Base-by-base conservation (phyloP, 64 coral and sea anemone genomes). In the Stylophora pistillata region DNA sequence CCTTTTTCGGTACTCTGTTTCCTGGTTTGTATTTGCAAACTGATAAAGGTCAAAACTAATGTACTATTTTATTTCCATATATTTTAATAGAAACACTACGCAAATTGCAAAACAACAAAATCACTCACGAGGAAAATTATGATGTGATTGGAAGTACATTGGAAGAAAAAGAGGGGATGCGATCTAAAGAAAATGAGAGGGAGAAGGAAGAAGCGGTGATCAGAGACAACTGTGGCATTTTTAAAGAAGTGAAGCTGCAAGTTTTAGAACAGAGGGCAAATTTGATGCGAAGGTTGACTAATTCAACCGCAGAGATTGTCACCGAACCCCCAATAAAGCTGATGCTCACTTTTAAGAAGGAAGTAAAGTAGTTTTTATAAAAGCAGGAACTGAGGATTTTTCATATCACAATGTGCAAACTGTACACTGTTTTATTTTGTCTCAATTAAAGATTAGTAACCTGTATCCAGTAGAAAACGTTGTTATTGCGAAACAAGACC, bases 71-170 rank as follows among this genome's bases (percentile, higher is more conserved):
- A 41, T 72, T 72, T 72, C 21, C 56, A n/a, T 86, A 37, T 69
- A 52, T 31, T 52, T 86, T 86, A n/a, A 86, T 66, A 86, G 71
- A 86, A 74, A 72, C 84, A 86, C 41, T 56, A 86, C 71, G 68
- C 27, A 74, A 86, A 52, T 86, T 86, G 84, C 34, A 86, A 86
- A 57, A 86, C 54, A 56, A 66, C 84, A 28, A 73, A 26, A 86
- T 78, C 55, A 57, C 56, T 0, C 76, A 74, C 34, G 47, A 86
- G 74, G 74, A 86, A 73, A 53, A 15, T 86, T 16, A 73, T 52
- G 84, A 86, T 0, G 13, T 86, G 84, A 73, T 86, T 86, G 23
- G 41, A 29, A 56, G 37, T 73, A 57, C 68, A 55, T 74, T 70
- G 74, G 37, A 86, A 86, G 41, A 30, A 74, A 47, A 86, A 34